Base-by-base conservation (phyloP, 2,797 vertebrate species). In the Phylloscopus collybita region DNA sequence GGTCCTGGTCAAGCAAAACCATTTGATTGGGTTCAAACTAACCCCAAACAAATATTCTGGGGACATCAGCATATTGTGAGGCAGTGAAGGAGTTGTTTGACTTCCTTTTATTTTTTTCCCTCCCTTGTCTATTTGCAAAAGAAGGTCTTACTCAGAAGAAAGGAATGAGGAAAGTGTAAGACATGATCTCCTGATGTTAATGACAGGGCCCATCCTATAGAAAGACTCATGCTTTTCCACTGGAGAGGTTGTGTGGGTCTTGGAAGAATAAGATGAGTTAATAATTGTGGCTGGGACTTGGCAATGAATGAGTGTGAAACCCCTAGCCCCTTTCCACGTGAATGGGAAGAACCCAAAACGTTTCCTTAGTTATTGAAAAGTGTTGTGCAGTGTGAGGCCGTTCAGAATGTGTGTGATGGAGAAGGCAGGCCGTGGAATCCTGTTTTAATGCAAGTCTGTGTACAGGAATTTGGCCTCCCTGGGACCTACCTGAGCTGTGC, bases 141-240 rank as follows among this genome's bases (percentile, higher is more conserved):
- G 60, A 80, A 89, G 88, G 49, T 56, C 25, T 72, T 93, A 60
- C 49, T 94, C 85, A 93, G 87, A 47, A 62, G 84, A 90, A 80
- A 75, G 67, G 87, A 94, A 93, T 92, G 95, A 90, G 92, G 81
- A 80, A 92, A 86, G 76, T n/a, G 32, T 47, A 34, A 84, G 82
- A 72, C 62, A 44, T 47, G n/a, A 82, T 90, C 75, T 94, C 64
- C 76, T 73, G 49, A 62, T 93, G 79, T 4, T 75, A 84, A 69
- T 83, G 70, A 40, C 88, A 87, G 57, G 80, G 74, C 80, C 32
- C 20, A 51, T 94, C 49, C 74, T 84, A 4, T 53, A 71, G 79
- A 72, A 82, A 32, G 72, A n/a, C 47, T 82, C 9, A 1, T 2
- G 27, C 20, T 89, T 40, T 87, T 87, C 84, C 61, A 62, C 26